Evolutionary conservation across 64 coral and sea anemone genomes (phyloP).

Genomic region (Porites australiensis): DNA sequence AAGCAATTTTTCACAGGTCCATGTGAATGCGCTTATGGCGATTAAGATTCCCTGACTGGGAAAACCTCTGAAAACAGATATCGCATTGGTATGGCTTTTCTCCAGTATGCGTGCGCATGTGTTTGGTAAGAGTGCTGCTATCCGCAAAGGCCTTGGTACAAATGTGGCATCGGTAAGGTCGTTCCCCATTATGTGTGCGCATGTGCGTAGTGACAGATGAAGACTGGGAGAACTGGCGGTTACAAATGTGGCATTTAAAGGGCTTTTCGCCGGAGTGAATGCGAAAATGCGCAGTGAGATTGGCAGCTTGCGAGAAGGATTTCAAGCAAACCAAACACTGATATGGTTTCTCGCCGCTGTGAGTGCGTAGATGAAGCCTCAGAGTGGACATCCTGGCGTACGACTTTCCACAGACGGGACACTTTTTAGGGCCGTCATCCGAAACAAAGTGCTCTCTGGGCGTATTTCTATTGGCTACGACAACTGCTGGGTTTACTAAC

Average conservation of each 20-base stretch:
- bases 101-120: constrained; percentile 61
- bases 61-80: constrained; percentile 60
- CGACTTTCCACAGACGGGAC: constrained; percentile 64
- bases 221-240: constrained; percentile 66
- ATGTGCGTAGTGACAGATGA: constrained; percentile 74
- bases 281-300: constrained; percentile 71
- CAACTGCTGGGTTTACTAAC: constrained; percentile 3
- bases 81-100: constrained; percentile 70
- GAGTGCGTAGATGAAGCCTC: constrained; percentile 60
- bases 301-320: constrained; percentile 66
- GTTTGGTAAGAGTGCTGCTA: constrained; percentile 70
- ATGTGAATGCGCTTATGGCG: constrained; percentile 53
- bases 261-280: constrained; percentile 79
- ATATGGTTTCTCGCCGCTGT: constrained; percentile 63
- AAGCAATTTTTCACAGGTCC: background rate
- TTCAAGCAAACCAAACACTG: constrained; percentile 56
- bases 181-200: constrained; percentile 67
- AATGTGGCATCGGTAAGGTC: constrained; percentile 56
- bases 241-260: constrained; percentile 64
- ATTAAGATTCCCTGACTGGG: constrained; percentile 61
- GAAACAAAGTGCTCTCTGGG: background rate
- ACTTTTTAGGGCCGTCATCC: constrained; percentile 65
- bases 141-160: constrained; percentile 60
- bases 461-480: background rate
- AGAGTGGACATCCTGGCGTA: constrained; percentile 58